Evolutionary conservation across 2,113 vertebrate species (phyloP).

Genomic region (Planiliza haematocheilus): DNA sequence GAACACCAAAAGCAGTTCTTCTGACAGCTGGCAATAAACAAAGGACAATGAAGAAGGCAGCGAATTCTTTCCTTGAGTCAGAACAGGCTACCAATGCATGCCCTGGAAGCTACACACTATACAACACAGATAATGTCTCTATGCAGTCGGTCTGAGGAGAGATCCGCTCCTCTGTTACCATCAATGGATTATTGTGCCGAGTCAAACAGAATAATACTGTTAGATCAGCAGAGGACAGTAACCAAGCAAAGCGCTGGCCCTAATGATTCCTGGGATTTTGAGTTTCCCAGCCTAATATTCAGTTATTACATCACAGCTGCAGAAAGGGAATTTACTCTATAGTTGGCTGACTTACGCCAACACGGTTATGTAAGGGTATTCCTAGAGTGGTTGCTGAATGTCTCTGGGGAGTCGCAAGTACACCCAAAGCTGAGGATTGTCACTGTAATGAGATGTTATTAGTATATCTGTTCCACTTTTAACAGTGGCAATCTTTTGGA

Average conservation of each 20-base stretch:
- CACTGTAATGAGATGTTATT: neutral
- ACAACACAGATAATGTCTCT: slow-evolving; percentile 31
- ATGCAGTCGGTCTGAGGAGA: neutral
- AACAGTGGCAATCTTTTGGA: neutral
- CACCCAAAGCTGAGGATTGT: neutral
- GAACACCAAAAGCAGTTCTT: slow-evolving; percentile 13
- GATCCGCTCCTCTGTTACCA: slow-evolving; percentile 8
- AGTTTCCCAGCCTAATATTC: slow-evolving; percentile 62
- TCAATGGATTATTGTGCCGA: slow-evolving; percentile 57
- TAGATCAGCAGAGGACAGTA: slow-evolving; percentile 42
- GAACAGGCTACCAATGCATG: slow-evolving; percentile 44
- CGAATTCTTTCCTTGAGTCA: slow-evolving; percentile 39
- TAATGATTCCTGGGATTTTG: slow-evolving; percentile 60
- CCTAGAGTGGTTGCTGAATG: neutral
- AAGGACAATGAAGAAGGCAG: slow-evolving; percentile 34
- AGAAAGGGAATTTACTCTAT: slow-evolving; percentile 25
- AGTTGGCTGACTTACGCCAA: slow-evolving; percentile 24
- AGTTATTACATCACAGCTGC: slow-evolving; percentile 41
- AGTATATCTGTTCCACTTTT: neutral
- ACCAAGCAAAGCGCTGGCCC: slow-evolving; percentile 22
- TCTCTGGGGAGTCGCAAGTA: slow-evolving; percentile 3
- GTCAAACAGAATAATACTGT: slow-evolving; percentile 40
- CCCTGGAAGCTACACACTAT: slow-evolving; percentile 24
- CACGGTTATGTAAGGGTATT: slow-evolving; percentile 22
- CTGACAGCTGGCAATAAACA: slow-evolving; percentile 47